Percentiles rank a stretch among this genome's conserved stretches.
These are phyloP conservation scores for Pachyseris speciosa DNA, from an alignment of 64 coral and sea anemone genomes.

Conservation along the genomic window DNA sequence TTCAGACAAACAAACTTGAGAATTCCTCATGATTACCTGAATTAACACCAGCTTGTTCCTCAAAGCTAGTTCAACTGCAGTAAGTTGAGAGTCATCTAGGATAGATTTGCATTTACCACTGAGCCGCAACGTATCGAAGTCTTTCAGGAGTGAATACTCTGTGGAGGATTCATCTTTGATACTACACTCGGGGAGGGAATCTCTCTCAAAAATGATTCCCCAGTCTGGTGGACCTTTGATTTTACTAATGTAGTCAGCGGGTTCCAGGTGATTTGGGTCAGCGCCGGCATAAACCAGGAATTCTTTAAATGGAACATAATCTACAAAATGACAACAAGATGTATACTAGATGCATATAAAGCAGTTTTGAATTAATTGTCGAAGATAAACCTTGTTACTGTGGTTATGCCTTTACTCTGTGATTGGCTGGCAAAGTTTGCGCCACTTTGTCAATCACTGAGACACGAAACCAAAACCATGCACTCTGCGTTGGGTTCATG, in stretches of 20 bases:
- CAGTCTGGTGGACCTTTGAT: conserved; percentile 40
- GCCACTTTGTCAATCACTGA: no score
- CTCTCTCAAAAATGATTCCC: conserved; percentile 41
- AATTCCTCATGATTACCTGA: conserved; percentile 30
- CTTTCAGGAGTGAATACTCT: conserved; percentile 19
- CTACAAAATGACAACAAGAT: no score
- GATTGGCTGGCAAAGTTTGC: no score
- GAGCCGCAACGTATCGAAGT: conserved; percentile 16
- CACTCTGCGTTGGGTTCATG: no score
- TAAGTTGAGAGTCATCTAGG: conserved; percentile 86
- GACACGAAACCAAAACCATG: no score
- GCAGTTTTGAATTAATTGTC: no score
- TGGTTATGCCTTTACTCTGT: no score
- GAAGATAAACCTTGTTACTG: no score
- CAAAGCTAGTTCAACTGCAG: conserved; percentile 70
- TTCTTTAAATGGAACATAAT: no score
- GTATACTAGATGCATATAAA: no score
- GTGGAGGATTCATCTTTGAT: not conserved
- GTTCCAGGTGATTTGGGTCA: not conserved
- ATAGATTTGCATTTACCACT: not conserved
- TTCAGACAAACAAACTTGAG: not conserved
- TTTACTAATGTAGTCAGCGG: conserved; percentile 36
- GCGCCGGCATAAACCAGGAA: no score
- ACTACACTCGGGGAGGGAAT: not conserved
- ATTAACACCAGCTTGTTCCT: conserved; percentile 77